Percentiles rank a stretch among this genome's conserved stretches.
Conservation (phyloP, 2,797 vertebrate genomes). For the Lutjanus argentimaculatus region DNA sequence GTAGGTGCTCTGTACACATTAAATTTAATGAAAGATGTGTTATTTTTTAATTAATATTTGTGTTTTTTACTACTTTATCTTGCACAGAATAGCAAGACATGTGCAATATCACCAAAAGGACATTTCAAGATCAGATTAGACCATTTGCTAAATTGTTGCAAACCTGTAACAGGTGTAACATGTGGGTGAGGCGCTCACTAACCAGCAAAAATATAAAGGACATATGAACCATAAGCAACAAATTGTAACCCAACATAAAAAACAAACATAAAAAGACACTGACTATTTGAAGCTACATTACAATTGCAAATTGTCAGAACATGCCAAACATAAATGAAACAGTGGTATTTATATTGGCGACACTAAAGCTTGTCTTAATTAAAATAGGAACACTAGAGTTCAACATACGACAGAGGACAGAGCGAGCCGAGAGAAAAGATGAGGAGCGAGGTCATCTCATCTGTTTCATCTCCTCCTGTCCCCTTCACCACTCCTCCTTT, state of each 20-base stretch:
- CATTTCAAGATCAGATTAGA: neutral
- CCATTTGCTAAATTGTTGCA: neutral
- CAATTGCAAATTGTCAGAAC: neutral
- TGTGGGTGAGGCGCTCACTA: neutral
- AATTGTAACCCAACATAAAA: neutral
- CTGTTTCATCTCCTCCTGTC: conserved; percentile 79
- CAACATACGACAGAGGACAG: neutral
- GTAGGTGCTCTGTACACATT: neutral
- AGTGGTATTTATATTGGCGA: too few relatives aligned
- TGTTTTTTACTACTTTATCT: neutral
- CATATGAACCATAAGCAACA: neutral
- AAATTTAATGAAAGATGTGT: neutral
- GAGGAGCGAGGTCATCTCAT: conserved; percentile 68
- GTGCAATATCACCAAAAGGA: neutral
- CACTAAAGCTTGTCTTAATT: neutral
- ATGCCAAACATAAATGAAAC: neutral
- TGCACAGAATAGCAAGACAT: neutral
- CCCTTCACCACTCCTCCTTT: conserved; percentile 82
- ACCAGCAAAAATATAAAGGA: neutral
- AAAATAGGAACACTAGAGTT: neutral
- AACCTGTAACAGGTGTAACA: neutral
- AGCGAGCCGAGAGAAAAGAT: conserved; percentile 37
- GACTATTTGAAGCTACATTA: neutral
- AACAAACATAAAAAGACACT: neutral
- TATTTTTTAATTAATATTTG: neutral